Conservation (phyloP, 2,888 invertebrate genomes). For the Thera obeliscata region DNA sequence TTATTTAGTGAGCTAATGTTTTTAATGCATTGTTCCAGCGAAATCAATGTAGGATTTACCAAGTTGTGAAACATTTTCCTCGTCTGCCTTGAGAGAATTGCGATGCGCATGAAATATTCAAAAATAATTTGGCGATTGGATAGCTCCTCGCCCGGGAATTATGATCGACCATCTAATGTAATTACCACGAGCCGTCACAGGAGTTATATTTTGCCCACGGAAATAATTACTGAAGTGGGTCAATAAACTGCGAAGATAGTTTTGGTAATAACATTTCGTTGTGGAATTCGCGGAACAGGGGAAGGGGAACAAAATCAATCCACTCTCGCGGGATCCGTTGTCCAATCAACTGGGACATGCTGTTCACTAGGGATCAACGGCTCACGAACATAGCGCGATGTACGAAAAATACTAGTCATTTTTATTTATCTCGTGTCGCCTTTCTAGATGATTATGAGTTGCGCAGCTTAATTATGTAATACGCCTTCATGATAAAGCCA, state of each 20-base stretch:
- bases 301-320: constrained; percentile 67
- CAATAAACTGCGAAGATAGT: constrained; percentile 70
- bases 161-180: constrained; percentile 44
- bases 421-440: constrained; percentile 48
- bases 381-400: constrained; percentile 47
- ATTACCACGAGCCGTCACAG: constrained; percentile 34
- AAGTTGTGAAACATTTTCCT: constrained; percentile 21
- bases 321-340: constrained; percentile 76
- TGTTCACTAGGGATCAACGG: constrained; percentile 74
- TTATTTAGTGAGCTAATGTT: too few species aligned
- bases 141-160: constrained; percentile 34
- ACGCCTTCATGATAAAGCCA: not conserved
- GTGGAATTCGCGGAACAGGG: constrained; percentile 57
- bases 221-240: constrained; percentile 62
- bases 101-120: constrained; percentile 30
- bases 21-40: too few species aligned
- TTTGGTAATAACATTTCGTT: constrained; percentile 75
- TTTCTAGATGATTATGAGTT: not conserved
- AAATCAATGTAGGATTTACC: not conserved
- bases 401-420: constrained; percentile 46
- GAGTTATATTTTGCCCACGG: constrained; percentile 47
- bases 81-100: constrained; percentile 14
- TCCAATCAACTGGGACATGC: constrained; percentile 80
- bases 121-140: constrained; percentile 38
- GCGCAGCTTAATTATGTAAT: not conserved